Evolutionary conservation across 2,888 invertebrate species (phyloP), one percentile per base, ranked within the genome.

Genomic region (Operophtera brumata): DNA sequence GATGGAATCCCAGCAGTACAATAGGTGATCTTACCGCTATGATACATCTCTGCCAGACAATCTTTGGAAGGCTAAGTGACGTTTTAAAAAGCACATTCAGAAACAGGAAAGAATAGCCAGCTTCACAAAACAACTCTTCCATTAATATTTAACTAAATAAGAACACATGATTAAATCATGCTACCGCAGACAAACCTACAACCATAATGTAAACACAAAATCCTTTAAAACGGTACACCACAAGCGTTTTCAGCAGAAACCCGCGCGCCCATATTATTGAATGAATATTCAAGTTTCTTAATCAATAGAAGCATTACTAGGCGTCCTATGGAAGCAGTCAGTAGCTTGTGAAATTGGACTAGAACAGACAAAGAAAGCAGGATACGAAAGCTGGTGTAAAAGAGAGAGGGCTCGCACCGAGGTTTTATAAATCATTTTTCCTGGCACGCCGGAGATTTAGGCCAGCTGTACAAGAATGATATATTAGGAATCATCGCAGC

Each of bases 341-440:
- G 72, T 84, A 79, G 86, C 78, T 86, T 87, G 87, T 88, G 86
- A 88, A 89, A 89, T 89, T 89, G 85, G 85, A 85, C 86, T 84
- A 74, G 77, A 78, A 79, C 60, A 66, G 83, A 84, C 57, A 68
- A 67, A 69, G 83, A 85, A 30, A 47, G 70, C 50, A 39, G 57
- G 67, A 82, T 64, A 11, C 11, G 48, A 25, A 39, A 28, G 7
- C 13, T 10, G 1, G 78, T 62, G 61, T 7, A 68, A 86, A 66
- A 62, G 75, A 67, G 82, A 61, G 61, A 61, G 49, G 56, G 55
- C 69, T 61, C 51, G 70, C 61, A 73, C 75, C 76, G 71, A 72
- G 84, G 75, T 87, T 86, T 86, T 87, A 86, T 88, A 88, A 88
- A 88, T 88, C 86, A 88, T 88, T 88, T 87, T 86, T 87, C 85